phyloP scores from a whole-genome alignment of 2,113 vertebrate genomes.

The Solea solea region DNA sequence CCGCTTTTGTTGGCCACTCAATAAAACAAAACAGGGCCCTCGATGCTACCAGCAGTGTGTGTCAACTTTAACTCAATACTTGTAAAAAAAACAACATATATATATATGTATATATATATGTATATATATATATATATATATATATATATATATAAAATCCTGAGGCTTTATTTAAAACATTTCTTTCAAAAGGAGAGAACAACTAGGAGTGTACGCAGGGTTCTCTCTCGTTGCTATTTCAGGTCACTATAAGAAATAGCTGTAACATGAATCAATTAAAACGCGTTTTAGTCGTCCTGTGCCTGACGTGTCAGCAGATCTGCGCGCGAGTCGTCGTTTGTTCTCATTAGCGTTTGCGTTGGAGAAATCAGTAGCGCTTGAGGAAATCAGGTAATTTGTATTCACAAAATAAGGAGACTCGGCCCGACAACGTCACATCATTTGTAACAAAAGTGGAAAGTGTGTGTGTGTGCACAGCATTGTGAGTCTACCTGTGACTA shows the following conservation, averaged over 20 bases:
- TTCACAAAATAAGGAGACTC: conserved; percentile 76
- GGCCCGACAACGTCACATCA: conserved; percentile 62
- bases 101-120: background rate
- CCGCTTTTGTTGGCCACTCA: conserved; percentile 8
- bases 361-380: conserved; percentile 79
- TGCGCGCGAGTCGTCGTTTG: conserved; percentile 74
- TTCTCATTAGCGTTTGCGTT: conserved; percentile 81
- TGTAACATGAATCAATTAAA: conserved; percentile 78
- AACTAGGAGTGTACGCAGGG: background rate
- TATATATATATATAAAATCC: background rate
- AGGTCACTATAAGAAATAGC: conserved; percentile 52
- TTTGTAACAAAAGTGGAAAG: conserved; percentile 62
- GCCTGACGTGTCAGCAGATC: conserved; percentile 79
- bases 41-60: conserved; percentile 4
- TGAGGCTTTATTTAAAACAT: background rate
- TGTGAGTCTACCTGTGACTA: conserved; percentile 33
- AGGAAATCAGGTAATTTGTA: conserved; percentile 83
- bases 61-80: conserved; percentile 4
- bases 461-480: conserved; percentile 21
- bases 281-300: conserved; percentile 59
- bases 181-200: conserved; percentile 17
- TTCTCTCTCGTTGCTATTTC: conserved; percentile 11
- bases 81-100: background rate
- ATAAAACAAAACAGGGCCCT: conserved; percentile 8
- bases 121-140: no score